Base-by-base conservation (phyloP, 2,797 vertebrate genomes). In the Etheostoma perlongum region DNA sequence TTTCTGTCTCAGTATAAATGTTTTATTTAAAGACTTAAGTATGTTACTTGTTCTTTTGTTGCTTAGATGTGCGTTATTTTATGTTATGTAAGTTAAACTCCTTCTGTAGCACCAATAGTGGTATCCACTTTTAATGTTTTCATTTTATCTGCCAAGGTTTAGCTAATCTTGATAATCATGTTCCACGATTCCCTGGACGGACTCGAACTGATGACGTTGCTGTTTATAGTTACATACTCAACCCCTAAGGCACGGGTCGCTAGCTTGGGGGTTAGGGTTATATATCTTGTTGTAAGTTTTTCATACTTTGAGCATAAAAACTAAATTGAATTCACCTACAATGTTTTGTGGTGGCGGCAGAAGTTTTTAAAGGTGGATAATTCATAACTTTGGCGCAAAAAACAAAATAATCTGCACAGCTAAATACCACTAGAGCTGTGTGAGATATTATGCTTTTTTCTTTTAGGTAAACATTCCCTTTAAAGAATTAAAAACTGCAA, bases 11-110 rank as follows among this genome's bases (percentile, higher is more conserved):
- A 63, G 42, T 61, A 8, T 53, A 72, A 61, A 9, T 47, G 4
- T 9, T 57, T 11, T 12, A 65, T 78, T 84, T 76, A 19, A 52
- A 25, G 25, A 11, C 52, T 57, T 47, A 23, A 53, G 6, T 67
- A 27, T 49, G 46, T 18, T 60, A 14, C 14, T 55, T 64, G 13
- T 80, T 61, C 18, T 61, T 14, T 15, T 58, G 12, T 54, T 57
- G 21, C 36, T 64, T 67, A 23, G 47, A 63, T 54, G 1, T 19
- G 16, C 53, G 7, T 27, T 49, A 27, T 62, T 78, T 52, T 30
- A 36, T 12, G 42, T 55, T 47, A 8, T 67, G 44, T 5, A 15
- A 62, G 25, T 16, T 16, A 23, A 67, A 54, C 7, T 23, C 11
- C 18, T 13, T 30, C 30, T 30, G 30, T 30, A 1, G 30, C 30